These are phyloP conservation scores for Pterois miles DNA, from an alignment of 2,797 vertebrate species.

Conservation along the genomic window DNA sequence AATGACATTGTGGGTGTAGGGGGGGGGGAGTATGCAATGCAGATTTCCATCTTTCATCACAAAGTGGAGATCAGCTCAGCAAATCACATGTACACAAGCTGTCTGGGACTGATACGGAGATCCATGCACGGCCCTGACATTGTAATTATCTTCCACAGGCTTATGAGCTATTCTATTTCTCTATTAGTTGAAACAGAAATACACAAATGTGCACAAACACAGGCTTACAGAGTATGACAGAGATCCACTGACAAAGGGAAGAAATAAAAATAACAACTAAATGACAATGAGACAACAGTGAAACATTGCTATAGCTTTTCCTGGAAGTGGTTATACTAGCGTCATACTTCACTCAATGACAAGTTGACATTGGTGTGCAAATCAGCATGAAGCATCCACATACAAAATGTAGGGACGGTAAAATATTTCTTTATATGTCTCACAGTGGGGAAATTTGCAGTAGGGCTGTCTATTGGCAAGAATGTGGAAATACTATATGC, in stretches of 20 bases:
- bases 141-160: constrained; percentile 37
- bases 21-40: not conserved
- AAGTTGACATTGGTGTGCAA: not conserved
- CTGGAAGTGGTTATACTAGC: not conserved
- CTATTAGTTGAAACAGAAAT: constrained; percentile 16
- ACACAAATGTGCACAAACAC: constrained; percentile 25
- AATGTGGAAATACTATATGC: too few relatives aligned
- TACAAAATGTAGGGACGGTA: not conserved
- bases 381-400: not conserved
- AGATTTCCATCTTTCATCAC: constrained; percentile 42
- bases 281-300: not conserved
- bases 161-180: constrained; percentile 37
- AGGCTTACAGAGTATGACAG: not conserved
- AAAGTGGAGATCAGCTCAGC: constrained; percentile 44
- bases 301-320: not conserved
- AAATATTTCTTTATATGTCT: too few relatives aligned
- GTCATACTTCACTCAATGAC: not conserved
- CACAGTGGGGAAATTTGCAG: too few relatives aligned
- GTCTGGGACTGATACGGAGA: constrained; percentile 42
- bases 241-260: constrained; percentile 3
- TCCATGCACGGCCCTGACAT: constrained; percentile 29
- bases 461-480: too few relatives aligned
- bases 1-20: constrained; percentile 8
- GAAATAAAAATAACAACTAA: constrained; percentile 9
- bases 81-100: constrained; percentile 48